Evolutionary conservation across 2,797 vertebrate genomes (phyloP).

Genomic region (Distichodus sexfasciatus): DNA sequence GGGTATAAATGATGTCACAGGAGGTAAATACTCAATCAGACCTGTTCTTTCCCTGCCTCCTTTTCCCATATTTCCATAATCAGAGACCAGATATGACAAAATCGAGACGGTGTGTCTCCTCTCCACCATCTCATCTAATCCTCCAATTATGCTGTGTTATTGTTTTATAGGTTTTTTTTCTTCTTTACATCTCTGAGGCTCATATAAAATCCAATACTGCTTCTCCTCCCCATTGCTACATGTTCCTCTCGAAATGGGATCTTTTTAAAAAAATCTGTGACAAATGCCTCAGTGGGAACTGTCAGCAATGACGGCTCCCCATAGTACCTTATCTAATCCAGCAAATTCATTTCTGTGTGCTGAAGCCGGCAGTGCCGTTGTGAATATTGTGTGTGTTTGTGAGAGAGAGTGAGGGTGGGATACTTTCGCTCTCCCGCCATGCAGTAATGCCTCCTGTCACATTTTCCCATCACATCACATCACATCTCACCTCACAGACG

Average conservation of each 20-base stretch:
- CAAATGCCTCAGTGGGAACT: slow-evolving; percentile 77
- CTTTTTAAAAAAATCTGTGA: slow-evolving; percentile 76
- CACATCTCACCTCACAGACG: not conserved
- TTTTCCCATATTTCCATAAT: not conserved
- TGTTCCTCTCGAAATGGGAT: slow-evolving; percentile 74
- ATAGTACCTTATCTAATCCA: slow-evolving; percentile 79
- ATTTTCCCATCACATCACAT: not conserved
- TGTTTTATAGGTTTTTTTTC: slow-evolving; percentile 41
- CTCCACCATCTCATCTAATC: slow-evolving; percentile 68
- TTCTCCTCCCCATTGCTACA: slow-evolving; percentile 73
- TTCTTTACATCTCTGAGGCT: slow-evolving; percentile 59
- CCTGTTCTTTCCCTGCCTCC: not conserved
- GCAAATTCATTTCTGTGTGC: slow-evolving; percentile 73
- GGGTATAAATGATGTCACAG: slow-evolving; percentile 22
- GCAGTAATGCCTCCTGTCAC: slow-evolving; percentile 20
- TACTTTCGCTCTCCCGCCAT: not conserved
- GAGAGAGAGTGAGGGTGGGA: slow-evolving; percentile 57
- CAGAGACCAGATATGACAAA: not conserved
- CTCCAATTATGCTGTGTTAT: slow-evolving; percentile 66
- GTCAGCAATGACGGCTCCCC: slow-evolving; percentile 78
- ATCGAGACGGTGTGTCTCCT: slow-evolving; percentile 49
- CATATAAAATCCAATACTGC: slow-evolving; percentile 70
- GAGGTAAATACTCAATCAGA: slow-evolving; percentile 10
- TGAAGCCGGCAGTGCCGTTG: slow-evolving; percentile 61
- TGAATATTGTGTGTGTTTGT: slow-evolving; percentile 81